Evolutionary conservation across 2,888 invertebrate species (phyloP).

Genomic region (Alsophila aescularia): DNA sequence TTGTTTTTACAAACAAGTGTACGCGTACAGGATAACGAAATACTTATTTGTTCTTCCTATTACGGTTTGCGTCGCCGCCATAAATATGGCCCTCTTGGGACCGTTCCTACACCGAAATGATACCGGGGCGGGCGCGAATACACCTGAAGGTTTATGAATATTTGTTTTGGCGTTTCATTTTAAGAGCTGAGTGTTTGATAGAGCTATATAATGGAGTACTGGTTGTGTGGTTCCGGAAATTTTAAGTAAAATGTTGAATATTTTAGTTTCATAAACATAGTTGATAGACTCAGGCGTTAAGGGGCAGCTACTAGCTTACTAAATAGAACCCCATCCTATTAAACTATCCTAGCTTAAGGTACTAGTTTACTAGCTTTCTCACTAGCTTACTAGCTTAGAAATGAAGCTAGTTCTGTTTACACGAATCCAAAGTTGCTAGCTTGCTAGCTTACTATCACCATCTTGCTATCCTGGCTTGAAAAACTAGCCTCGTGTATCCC

Average conservation of each 20-base stretch:
- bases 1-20: constrained; percentile 28
- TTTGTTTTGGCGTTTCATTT: constrained; percentile 33
- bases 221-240: background rate
- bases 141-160: constrained; percentile 46
- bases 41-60: constrained; percentile 56
- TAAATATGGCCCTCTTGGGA: constrained; percentile 52
- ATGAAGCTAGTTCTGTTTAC: too few relatives aligned
- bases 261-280: too few relatives aligned
- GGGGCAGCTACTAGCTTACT: too few relatives aligned
- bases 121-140: constrained; percentile 37
- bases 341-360: too few relatives aligned
- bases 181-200: constrained; percentile 3
- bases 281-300: too few relatives aligned
- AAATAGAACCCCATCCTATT: too few relatives aligned
- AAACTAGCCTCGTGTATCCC: too few relatives aligned
- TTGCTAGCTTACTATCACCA: too few relatives aligned
- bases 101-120: constrained; percentile 47
- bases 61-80: constrained; percentile 45
- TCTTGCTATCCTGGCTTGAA: too few relatives aligned
- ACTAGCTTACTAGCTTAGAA: too few relatives aligned
- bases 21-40: constrained; percentile 38
- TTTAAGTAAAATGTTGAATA: background rate
- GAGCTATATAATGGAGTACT: background rate
- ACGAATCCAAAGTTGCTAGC: too few relatives aligned
- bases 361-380: too few relatives aligned